Conservation (phyloP, 2,113 vertebrate species). For the Pangasianodon hypophthalmus region DNA sequence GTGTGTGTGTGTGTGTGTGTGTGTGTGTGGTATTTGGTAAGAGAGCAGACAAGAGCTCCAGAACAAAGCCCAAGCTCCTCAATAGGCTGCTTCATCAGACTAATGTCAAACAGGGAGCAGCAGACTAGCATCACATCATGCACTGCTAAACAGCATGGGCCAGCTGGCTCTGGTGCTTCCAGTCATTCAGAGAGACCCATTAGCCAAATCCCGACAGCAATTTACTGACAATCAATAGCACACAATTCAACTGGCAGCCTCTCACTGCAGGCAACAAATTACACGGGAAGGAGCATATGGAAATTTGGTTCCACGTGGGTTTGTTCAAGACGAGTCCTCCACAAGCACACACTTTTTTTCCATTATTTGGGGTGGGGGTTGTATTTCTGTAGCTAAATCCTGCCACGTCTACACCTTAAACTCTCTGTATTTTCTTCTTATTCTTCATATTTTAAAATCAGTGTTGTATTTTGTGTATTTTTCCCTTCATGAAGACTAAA, state of each 20-base stretch:
- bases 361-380: not conserved
- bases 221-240: constrained; percentile 55
- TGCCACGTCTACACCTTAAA: constrained; percentile 14
- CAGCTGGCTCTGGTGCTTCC: constrained; percentile 37
- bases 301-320: constrained; percentile 63
- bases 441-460: not conserved
- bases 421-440: not conserved
- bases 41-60: not conserved
- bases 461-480: not conserved
- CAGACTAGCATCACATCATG: constrained; percentile 42
- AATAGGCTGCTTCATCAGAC: constrained; percentile 32
- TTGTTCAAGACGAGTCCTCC: constrained; percentile 53
- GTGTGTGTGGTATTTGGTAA: not conserved
- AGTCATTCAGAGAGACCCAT: constrained; percentile 24
- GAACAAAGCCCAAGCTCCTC: constrained; percentile 29
- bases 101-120: constrained; percentile 36
- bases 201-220: constrained; percentile 40
- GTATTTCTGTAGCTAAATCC: not conserved
- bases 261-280: constrained; percentile 49
- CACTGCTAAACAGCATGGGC: constrained; percentile 37
- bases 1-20: not conserved
- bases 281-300: not conserved
- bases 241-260: constrained; percentile 47
- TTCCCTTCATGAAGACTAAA: not conserved
- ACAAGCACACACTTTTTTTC: not conserved